These are phyloP conservation scores for Campylomormyrus tamandua DNA, from an alignment of 2,113 vertebrate genomes.

Conservation along the genomic window DNA sequence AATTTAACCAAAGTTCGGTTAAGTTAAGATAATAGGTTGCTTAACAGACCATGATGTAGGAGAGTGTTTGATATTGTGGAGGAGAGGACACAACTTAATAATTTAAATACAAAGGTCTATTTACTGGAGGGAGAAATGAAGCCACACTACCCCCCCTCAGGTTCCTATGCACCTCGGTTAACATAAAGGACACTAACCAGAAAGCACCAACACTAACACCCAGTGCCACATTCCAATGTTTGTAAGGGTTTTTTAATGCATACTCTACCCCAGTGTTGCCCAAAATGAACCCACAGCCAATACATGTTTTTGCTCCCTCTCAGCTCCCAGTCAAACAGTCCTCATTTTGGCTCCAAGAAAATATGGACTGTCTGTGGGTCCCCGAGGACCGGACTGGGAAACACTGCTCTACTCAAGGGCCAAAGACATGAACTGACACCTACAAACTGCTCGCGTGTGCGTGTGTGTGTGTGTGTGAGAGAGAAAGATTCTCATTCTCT, in stretches of 20 bases:
- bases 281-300: neutral
- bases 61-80: neutral
- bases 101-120: neutral
- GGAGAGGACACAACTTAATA: neutral
- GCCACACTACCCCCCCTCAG: neutral
- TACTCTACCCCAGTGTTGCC: neutral
- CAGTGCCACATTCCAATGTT: neutral
- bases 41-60: neutral
- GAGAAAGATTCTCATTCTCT: neutral
- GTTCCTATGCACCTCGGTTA: neutral
- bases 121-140: neutral
- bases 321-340: neutral
- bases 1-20: neutral
- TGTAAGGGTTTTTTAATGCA: neutral
- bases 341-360: neutral
- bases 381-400: neutral
- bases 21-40: neutral
- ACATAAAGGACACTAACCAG: neutral
- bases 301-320: neutral
- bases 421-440: neutral
- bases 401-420: neutral
- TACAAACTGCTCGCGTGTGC: neutral
- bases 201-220: neutral
- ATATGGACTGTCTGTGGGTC: neutral
- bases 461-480: neutral